Evolutionary conservation across 1,140 invertebrate genomes (phyloP), one percentile per base, ranked within the genome.

Genomic region (Neuroterus valhalla): DNA sequence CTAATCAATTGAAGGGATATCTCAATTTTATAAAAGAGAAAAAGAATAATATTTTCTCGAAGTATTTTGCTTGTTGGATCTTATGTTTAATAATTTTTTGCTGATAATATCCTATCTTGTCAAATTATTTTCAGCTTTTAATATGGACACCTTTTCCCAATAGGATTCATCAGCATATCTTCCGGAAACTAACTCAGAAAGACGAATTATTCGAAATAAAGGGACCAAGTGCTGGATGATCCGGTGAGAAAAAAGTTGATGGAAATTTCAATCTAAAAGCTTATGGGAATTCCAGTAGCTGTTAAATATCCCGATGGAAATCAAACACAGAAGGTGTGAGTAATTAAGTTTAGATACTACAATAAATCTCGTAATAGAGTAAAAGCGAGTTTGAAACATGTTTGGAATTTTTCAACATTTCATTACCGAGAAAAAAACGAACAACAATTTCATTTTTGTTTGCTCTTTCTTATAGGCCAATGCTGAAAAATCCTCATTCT

Each of bases 401-500:
- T n/a, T n/a, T n/a, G n/a, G n/a, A n/a, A n/a, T n/a, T n/a, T n/a
- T n/a, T n/a, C n/a, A n/a, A n/a, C n/a, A n/a, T n/a, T n/a, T n/a
- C n/a, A n/a, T n/a, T n/a, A n/a, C n/a, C n/a, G n/a, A n/a, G n/a
- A n/a, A n/a, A n/a, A n/a, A n/a, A n/a, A n/a, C n/a, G n/a, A n/a
- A n/a, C n/a, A n/a, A 46, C 45, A 46, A 8, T 14, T 46, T 14
- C n/a, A 14, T 14, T 46, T 46, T 46, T 4, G 3, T 10, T n/a
- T n/a, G n/a, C n/a, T 46, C 11, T 46, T 46, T 46, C 11, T 46
- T 46, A 14, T 14, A 46, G 45, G 12, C 45, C 45, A 46, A 46
- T 15, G 11, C 43, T 70, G 14, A 17, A 52, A n/a, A 73, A 73
- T 55, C 1, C n/a, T 2, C 72, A 74, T 67, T 69, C 69, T 62